These are phyloP conservation scores for Canis aureus DNA, from an alignment of 2,113 vertebrate species.

Conservation along the genomic window DNA sequence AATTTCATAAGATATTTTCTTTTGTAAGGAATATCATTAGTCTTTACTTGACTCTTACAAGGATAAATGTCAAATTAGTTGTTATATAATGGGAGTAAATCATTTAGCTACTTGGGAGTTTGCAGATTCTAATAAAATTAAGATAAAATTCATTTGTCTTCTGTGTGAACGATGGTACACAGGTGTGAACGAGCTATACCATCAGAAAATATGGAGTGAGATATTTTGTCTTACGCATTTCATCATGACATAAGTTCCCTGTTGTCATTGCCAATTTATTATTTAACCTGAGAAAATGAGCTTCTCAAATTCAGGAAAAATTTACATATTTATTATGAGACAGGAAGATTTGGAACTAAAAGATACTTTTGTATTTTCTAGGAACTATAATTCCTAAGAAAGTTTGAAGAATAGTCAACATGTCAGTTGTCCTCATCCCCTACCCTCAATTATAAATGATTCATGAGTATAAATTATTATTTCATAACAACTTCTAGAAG, in stretches of 20 bases:
- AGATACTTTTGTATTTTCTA: constrained; percentile 6
- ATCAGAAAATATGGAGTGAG: not conserved
- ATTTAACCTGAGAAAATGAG: constrained; percentile 62
- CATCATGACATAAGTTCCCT: constrained; percentile 19
- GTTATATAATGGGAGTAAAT: constrained; percentile 51
- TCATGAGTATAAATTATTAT: constrained; percentile 53
- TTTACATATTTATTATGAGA: constrained; percentile 57
- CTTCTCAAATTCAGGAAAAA: constrained; percentile 46
- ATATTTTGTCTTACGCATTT: constrained; percentile 35
- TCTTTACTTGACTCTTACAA: constrained; percentile 18
- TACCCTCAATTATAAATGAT: constrained; percentile 36
- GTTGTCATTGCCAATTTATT: constrained; percentile 30
- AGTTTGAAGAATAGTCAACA: constrained; percentile 8
- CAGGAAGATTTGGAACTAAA: not conserved
- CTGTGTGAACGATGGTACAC: not conserved
- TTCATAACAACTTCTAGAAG: constrained; percentile 10
- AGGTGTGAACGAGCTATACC: not conserved
- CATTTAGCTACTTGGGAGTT: constrained; percentile 25
- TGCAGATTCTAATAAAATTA: constrained; percentile 54
- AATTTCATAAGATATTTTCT: constrained; percentile 42
- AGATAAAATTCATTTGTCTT: constrained; percentile 40
- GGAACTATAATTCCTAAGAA: constrained; percentile 10
- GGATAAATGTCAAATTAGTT: constrained; percentile 50
- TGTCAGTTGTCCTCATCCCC: not conserved
- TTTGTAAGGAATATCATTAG: constrained; percentile 44